Evolutionary conservation across 2,113 vertebrate genomes (phyloP).

Genomic region (Sisor rabdophorus): DNA sequence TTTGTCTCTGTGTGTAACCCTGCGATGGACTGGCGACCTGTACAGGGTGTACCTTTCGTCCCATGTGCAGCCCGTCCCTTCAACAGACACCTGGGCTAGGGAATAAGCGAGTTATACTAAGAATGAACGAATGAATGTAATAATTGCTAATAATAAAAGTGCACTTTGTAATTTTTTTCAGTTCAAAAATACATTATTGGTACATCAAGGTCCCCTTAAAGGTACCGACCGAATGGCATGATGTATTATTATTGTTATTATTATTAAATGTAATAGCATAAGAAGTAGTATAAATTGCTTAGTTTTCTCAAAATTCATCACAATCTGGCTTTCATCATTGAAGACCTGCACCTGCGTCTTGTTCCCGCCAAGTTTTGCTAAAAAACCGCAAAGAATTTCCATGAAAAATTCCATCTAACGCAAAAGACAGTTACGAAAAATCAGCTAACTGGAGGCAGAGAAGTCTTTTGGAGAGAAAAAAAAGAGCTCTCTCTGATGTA

Average conservation of each 20-base stretch:
- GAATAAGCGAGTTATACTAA: too few species aligned
- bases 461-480: slow-evolving; percentile 35
- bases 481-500: slow-evolving; percentile 47
- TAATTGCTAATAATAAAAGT: background rate
- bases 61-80: too few species aligned
- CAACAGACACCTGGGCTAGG: too few species aligned
- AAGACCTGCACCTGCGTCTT: slow-evolving; percentile 44
- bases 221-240: background rate
- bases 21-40: too few species aligned
- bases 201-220: background rate
- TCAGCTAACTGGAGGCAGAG: slow-evolving; percentile 18
- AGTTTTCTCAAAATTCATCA: background rate
- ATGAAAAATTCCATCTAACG: background rate
- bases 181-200: background rate
- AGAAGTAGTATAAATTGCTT: background rate
- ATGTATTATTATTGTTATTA: slow-evolving; percentile 5
- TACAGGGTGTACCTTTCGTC: too few species aligned
- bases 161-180: background rate
- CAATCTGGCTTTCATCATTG: slow-evolving; percentile 30
- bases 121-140: too few species aligned
- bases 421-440: slow-evolving; percentile 18
- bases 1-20: too few species aligned
- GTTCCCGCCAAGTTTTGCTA: slow-evolving; percentile 25
- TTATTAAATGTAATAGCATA: too few species aligned
- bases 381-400: slow-evolving; percentile 39